A percentile compares a stretch with the other conserved stretches of the same genome.
phyloP scores from a whole-genome alignment of 2,113 vertebrate genomes.

The Brienomyrus brachyistius region DNA sequence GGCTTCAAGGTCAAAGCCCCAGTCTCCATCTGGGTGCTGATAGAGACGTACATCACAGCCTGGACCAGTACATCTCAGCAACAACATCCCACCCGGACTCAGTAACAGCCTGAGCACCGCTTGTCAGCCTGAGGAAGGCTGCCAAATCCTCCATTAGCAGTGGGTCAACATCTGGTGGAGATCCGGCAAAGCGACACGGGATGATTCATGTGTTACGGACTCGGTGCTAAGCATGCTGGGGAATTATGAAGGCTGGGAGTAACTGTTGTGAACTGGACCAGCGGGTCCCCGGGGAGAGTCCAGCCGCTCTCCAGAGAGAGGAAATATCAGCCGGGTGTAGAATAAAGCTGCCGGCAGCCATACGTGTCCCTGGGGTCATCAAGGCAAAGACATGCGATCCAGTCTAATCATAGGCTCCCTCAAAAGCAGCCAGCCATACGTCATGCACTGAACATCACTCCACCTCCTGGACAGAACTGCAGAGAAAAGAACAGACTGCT shows the following conservation, averaged over 20 bases:
- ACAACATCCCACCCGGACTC: neutral
- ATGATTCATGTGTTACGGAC: slow-evolving; percentile 17
- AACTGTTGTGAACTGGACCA: slow-evolving; percentile 9
- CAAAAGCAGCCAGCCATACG: slow-evolving; percentile 24
- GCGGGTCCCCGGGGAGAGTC: neutral
- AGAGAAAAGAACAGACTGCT: neutral
- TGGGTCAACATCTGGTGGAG: slow-evolving; percentile 7
- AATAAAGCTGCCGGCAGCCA: slow-evolving; percentile 23
- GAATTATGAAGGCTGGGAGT: slow-evolving; percentile 8
- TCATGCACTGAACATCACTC: neutral
- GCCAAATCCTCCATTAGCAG: slow-evolving; percentile 6
- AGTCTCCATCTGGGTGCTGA: neutral
- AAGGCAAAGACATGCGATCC: slow-evolving; percentile 35
- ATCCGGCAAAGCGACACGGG: neutral
- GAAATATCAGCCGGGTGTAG: neutral
- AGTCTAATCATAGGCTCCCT: slow-evolving; percentile 42
- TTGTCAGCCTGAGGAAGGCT: neutral
- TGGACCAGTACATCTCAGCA: neutral
- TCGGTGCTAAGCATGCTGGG: slow-evolving; percentile 18
- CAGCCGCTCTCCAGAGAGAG: slow-evolving; percentile 16
- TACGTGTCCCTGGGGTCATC: slow-evolving; percentile 33
- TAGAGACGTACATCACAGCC: neutral
- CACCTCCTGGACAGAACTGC: neutral
- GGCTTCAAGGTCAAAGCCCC: neutral
- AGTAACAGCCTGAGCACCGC: neutral